Conservation (phyloP, 2,797 vertebrate genomes). For the Halcyon badia region DNA sequence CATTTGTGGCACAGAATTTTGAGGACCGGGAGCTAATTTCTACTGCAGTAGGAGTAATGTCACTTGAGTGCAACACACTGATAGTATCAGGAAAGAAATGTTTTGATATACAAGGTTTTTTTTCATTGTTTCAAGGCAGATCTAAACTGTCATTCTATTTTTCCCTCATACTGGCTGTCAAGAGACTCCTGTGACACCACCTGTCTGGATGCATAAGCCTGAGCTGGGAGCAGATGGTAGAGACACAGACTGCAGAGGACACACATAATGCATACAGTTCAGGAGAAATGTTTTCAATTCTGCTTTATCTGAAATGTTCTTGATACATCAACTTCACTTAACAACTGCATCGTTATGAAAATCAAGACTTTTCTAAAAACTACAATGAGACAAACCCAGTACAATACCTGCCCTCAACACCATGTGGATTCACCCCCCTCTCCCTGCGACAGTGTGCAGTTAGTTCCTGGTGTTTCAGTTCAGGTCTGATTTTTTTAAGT, state of each 20-base stretch:
- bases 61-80: not conserved
- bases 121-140: not conserved
- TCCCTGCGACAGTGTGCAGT: rapidly evolving
- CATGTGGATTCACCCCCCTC: not conserved
- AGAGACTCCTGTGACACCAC: not conserved
- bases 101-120: not conserved
- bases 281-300: not conserved
- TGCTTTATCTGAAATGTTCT: not conserved
- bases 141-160: not conserved
- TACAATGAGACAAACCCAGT: not conserved
- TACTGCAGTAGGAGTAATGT: not conserved
- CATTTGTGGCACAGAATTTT: not conserved
- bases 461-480: not conserved
- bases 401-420: not conserved
- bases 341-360: not conserved
- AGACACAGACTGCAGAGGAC: not conserved
- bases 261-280: not conserved
- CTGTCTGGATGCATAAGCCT: not conserved
- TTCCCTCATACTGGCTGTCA: not conserved
- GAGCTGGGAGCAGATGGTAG: not conserved
- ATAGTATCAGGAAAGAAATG: not conserved
- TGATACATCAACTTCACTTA: not conserved
- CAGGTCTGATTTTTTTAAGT: not conserved
- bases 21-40: not conserved
- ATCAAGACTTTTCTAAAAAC: not conserved